Conservation (phyloP, 2,113 vertebrate species). For the Nipponia nippon region DNA sequence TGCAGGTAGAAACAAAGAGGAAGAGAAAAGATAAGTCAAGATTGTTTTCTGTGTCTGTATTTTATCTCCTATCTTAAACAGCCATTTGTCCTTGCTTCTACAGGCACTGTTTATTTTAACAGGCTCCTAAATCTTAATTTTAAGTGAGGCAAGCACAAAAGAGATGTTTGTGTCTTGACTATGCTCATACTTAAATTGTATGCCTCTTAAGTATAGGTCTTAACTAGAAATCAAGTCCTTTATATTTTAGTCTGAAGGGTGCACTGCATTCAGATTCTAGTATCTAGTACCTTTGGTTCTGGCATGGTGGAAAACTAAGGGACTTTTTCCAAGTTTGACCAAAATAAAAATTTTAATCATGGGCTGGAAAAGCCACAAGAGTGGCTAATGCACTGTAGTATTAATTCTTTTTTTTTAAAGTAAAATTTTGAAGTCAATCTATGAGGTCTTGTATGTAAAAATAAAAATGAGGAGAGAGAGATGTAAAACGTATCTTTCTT, state of each 20-base stretch:
- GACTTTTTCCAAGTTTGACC: neutral
- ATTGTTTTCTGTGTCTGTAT: neutral
- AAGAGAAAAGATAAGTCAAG: neutral
- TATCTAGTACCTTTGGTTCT: neutral
- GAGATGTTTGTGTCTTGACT: neutral
- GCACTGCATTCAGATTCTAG: neutral
- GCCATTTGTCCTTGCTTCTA: neutral
- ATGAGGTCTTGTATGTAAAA: neutral
- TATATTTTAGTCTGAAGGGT: neutral
- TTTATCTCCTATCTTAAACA: neutral
- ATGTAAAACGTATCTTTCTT: neutral
- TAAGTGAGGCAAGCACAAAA: neutral
- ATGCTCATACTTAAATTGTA: neutral
- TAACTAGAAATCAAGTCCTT: neutral
- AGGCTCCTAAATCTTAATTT: neutral
- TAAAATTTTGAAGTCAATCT: neutral
- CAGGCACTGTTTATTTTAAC: neutral
- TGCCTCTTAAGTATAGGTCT: neutral
- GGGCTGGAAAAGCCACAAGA: neutral
- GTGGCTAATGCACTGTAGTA: neutral
- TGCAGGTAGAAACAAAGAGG: neutral
- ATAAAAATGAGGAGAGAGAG: neutral
- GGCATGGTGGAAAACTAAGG: neutral
- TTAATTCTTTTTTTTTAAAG: neutral
- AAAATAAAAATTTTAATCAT: neutral